Evolutionary conservation across 2,797 vertebrate species (phyloP).

Genomic region (Acanthiza pusilla): DNA sequence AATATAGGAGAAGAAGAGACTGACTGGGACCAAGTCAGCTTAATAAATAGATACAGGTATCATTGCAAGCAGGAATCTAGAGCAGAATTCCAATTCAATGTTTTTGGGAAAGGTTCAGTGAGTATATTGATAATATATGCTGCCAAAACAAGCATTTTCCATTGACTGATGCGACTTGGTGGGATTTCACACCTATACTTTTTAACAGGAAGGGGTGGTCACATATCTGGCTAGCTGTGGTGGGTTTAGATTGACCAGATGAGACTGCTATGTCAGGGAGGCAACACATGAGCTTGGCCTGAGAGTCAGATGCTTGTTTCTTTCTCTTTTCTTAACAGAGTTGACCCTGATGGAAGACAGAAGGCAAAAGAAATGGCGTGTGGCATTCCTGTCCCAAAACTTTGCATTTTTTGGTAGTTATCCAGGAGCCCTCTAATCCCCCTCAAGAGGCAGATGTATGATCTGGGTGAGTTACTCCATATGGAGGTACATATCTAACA

Average conservation of each 20-base stretch:
- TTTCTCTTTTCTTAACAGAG: not conserved
- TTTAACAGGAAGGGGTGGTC: not conserved
- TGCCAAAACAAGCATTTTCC: not conserved
- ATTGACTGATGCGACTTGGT: not conserved
- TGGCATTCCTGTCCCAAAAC: not conserved
- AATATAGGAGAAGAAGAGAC: not conserved
- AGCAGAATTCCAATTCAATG: not conserved
- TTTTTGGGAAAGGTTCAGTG: not conserved
- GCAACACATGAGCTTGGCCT: not conserved
- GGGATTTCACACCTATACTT: not conserved
- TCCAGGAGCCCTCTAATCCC: not conserved
- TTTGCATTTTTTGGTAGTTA: not conserved
- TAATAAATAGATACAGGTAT: not conserved
- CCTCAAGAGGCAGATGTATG: not conserved
- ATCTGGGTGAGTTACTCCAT: not conserved
- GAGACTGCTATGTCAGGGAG: not conserved
- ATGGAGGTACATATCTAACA: not conserved
- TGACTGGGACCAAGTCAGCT: not conserved
- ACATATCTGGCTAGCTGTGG: not conserved
- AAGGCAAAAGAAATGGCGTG: not conserved
- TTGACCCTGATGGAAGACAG: fast-evolving
- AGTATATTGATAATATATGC: not conserved
- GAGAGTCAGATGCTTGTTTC: not conserved
- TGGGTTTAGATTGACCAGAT: not conserved
- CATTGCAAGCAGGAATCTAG: not conserved